These are phyloP conservation scores for Dromius quadrimaculatus DNA, from an alignment of 2,888 invertebrate genomes.

Conservation along the genomic window DNA sequence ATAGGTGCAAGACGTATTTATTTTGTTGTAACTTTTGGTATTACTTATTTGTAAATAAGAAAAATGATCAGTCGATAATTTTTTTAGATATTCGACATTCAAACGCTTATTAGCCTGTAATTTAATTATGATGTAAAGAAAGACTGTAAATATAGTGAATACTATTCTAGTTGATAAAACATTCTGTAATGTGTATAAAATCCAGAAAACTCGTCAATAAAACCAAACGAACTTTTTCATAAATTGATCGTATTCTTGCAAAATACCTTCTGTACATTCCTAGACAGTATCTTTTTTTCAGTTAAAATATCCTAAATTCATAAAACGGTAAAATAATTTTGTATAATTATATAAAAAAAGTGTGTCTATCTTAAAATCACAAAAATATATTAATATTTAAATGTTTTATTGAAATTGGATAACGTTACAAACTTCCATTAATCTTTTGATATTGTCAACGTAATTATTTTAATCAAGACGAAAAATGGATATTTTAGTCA, in stretches of 20 bases:
- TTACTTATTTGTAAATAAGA: slow-evolving; percentile 34
- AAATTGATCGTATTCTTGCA: slow-evolving; percentile 15
- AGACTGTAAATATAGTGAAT: slow-evolving; percentile 43
- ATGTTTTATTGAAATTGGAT: too few species aligned
- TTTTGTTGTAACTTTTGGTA: slow-evolving; percentile 49
- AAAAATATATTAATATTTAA: too few species aligned
- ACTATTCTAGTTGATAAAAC: slow-evolving; percentile 41
- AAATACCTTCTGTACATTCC: slow-evolving; percentile 20
- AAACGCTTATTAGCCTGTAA: slow-evolving; percentile 46
- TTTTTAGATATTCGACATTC: slow-evolving; percentile 46
- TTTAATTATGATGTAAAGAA: slow-evolving; percentile 42
- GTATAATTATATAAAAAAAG: too few species aligned
- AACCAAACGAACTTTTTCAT: slow-evolving; percentile 48
- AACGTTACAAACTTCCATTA: too few species aligned
- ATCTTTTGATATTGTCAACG: too few species aligned
- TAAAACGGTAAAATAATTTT: too few species aligned
- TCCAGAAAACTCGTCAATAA: slow-evolving; percentile 40
- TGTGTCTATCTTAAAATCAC: too few species aligned
- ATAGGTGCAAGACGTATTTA: slow-evolving; percentile 45
- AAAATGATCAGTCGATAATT: slow-evolving; percentile 42
- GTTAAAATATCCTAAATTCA: too few species aligned
- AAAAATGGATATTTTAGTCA: too few species aligned
- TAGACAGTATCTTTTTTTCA: slow-evolving; percentile 19
- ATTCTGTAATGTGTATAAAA: slow-evolving; percentile 50
- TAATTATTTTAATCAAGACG: too few species aligned